Percentiles rank a stretch among this genome's conserved stretches.
Conservation (phyloP, 2,888 invertebrate species). For the Tinea pellionella region DNA sequence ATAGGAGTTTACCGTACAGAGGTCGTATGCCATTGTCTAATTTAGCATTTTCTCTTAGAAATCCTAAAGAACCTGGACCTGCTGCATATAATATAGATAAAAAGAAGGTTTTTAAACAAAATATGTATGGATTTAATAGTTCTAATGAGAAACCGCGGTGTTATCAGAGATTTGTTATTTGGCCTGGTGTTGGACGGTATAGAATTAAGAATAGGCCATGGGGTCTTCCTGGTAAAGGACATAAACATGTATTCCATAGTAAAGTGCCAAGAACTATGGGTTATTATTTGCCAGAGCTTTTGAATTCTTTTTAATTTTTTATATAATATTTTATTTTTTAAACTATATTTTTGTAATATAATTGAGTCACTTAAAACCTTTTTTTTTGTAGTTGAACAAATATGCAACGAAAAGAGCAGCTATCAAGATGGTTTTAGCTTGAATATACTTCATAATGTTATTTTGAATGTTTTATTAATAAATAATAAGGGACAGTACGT, state of each 20-base stretch:
- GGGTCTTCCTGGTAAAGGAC: conserved; percentile 40
- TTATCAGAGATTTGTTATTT: conserved; percentile 39
- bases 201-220: conserved; percentile 23
- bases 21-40: conserved; percentile 48
- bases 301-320: conserved; percentile 37
- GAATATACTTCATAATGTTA: too few relatives aligned
- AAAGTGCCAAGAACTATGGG: conserved; percentile 46
- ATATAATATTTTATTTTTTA: not conserved
- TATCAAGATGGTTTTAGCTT: too few relatives aligned
- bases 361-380: too few relatives aligned
- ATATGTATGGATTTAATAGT: conserved; percentile 43
- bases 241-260: conserved; percentile 44
- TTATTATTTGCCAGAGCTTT: conserved; percentile 33
- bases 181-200: conserved; percentile 58
- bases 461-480: too few relatives aligned
- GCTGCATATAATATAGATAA: conserved; percentile 41
- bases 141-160: conserved; percentile 46
- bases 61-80: conserved; percentile 65
- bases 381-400: too few relatives aligned
- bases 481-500: too few relatives aligned
- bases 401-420: too few relatives aligned
- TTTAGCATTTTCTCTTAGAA: conserved; percentile 51
- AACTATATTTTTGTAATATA: not conserved
- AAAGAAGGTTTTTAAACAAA: conserved; percentile 30
- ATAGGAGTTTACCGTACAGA: not conserved